A percentile compares a stretch with the other conserved stretches of the same genome.
Conservation (phyloP, 2,888 invertebrate species). For the Lutraria lutraria region DNA sequence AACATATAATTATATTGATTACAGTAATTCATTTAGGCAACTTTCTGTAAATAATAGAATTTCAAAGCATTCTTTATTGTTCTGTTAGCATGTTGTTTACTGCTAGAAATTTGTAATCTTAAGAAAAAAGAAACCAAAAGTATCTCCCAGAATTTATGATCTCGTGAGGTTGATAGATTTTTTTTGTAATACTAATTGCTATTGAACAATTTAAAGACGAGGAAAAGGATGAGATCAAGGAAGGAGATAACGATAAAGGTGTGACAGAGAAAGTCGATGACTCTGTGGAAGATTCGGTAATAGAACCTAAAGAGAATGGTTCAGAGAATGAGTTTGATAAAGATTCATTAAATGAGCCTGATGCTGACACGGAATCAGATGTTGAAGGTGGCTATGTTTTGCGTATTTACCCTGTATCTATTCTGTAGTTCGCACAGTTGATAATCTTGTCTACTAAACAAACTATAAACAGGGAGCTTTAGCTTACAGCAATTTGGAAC, state of each 20-base stretch:
- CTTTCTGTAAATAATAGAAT: too few relatives aligned
- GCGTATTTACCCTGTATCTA: slow-evolving; percentile 11
- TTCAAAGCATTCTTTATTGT: too few relatives aligned
- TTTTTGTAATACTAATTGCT: not conserved
- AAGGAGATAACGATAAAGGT: not conserved
- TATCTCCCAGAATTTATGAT: not conserved
- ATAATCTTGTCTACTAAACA: slow-evolving; percentile 13
- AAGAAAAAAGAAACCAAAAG: too few relatives aligned
- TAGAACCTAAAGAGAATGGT: not conserved
- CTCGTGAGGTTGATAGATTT: not conserved
- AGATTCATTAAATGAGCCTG: not conserved
- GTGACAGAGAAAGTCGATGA: not conserved
- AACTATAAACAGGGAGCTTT: not conserved
- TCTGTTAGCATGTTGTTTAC: too few relatives aligned
- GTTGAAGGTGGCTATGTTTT: slow-evolving; percentile 27
- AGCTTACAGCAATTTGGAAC: not conserved
- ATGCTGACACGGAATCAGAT: not conserved
- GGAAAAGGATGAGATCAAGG: not conserved
- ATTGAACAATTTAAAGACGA: slow-evolving; percentile 1
- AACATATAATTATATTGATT: too few relatives aligned
- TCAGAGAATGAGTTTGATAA: slow-evolving; percentile 13
- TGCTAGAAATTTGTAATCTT: too few relatives aligned
- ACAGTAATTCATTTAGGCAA: too few relatives aligned
- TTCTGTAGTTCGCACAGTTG: slow-evolving; percentile 11
- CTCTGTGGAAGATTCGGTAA: slow-evolving; percentile 8